Evolutionary conservation across 1,140 invertebrate genomes (phyloP), one percentile per base, ranked within the genome.

Genomic region (Helicoverpa armigera): DNA sequence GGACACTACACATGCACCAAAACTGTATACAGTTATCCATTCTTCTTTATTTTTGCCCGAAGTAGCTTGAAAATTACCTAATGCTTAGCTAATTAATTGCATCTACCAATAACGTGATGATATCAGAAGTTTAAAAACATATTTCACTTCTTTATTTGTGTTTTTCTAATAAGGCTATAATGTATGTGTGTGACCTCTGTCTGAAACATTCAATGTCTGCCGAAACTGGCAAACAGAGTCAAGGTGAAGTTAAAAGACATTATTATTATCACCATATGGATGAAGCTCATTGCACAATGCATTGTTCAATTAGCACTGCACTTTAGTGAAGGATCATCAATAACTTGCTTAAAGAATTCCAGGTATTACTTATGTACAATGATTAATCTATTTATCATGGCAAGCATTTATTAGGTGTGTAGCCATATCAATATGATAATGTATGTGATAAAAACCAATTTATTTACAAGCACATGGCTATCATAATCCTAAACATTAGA

Each of bases 241-340:
- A 76, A 76, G 74, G 74, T 76, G 74, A 76, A 76, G 29, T 72
- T 35, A 60, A 76, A 50, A 63, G 58, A 76, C 58, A 63, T 76
- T 76, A 43, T 43, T 14, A 76, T 76, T 63, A 63, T 76, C 74
- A 67, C 16, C 61, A 77, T 23, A 50, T 48, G 43, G 53, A 23
- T 73, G 48, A 18, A 56, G 14, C 16, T n/a, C 35, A 35, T 35
- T 77, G 61, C 61, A 67, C 12, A 29, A 35, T 77, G 50, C 51
- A 78, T 56, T 63, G 60, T n/a, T 43, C 10, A 63, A 63, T 76
- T 10, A 69, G 65, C 18, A 16, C 43, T 69, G 65, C 65, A 69
- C 16, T 69, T 50, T 18, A 50, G 65, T 69, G 65, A 69, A 23
- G 16, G 65, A 48, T 69, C 2, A 69, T 18, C 43, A 69, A 69